phyloP scores from a whole-genome alignment of 2,888 invertebrate species.

The Hetaerina titia region DNA sequence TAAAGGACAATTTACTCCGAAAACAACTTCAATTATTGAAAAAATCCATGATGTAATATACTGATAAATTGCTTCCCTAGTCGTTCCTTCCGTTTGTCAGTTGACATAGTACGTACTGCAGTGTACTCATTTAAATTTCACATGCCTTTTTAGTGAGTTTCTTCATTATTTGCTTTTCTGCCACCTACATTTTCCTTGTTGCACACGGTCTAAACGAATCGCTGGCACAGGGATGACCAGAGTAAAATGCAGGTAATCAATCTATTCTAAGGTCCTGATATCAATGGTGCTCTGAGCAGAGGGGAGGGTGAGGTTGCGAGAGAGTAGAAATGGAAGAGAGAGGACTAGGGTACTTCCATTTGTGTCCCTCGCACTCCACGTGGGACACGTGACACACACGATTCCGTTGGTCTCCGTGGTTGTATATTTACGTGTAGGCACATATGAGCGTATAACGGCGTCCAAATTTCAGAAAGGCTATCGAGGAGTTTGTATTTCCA shows the following conservation, averaged over 20 bases:
- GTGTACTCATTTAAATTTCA: not conserved
- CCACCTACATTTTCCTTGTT: not conserved
- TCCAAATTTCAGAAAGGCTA: not conserved
- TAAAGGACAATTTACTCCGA: too few species aligned
- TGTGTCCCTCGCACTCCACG: not conserved
- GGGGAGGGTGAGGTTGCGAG: not conserved
- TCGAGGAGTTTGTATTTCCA: conserved; percentile 20
- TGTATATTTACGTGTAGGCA: not conserved
- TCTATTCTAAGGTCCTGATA: conserved; percentile 1
- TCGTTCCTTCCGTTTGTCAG: too few species aligned
- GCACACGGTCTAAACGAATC: not conserved
- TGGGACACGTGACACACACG: too few species aligned
- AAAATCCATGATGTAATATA: too few species aligned
- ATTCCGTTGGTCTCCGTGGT: not conserved
- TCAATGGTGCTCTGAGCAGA: not conserved
- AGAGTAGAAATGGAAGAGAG: not conserved
- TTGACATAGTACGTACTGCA: too few species aligned
- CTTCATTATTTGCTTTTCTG: not conserved
- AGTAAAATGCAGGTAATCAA: not conserved
- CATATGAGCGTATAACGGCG: not conserved
- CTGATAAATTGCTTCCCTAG: too few species aligned
- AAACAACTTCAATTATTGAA: too few species aligned
- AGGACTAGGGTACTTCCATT: not conserved
- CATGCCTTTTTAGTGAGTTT: not conserved
- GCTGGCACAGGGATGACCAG: not conserved